Base-by-base conservation (phyloP, 2,797 vertebrate genomes). In the Strix occidentalis region DNA sequence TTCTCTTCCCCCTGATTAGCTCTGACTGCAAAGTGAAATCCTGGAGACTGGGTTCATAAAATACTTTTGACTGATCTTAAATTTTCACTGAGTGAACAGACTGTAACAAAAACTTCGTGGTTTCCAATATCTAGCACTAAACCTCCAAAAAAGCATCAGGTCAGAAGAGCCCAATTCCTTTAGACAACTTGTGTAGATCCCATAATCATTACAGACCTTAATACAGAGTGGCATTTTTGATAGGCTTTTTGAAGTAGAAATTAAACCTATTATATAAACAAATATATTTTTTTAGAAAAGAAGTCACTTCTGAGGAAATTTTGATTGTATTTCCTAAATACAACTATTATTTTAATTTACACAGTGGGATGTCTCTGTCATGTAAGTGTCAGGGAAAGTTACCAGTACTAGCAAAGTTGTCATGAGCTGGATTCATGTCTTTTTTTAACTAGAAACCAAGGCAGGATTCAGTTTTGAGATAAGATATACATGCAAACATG, bases 81-180 rank as follows among this genome's bases (percentile, higher is more conserved):
- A 4, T 41, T 57, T 77, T 48, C 66, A 61, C 21, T 9, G 63
- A 56, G 41, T 8, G 5, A 75, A 68, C 28, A 83, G 11, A 33
- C 41, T 53, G 13, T 16, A 48, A 51, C 14, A 58, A 45, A 83
- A 80, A 12, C 5, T 48, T 65, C 13, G 66, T 53, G 35, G 13
- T 29, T 87, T 29, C 13, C 39, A 68, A 45, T 13, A 76, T 26
- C 23, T 71, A 46, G 25, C 7, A 11, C 6, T 60, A 84, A 60
- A 7, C 3, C 4, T 3, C 16, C 6, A 1, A 11, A 51, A 78
- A 69, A 31, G 1, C 5, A 17, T 21, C 28, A 43, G 19, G 21
- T 54, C 14, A 18, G 60, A 75, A 70, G 7, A 79, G 1, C 15
- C 17, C 4, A 31, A 4, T 29, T 50, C 6, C 33, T 70, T 57